phyloP scores from a whole-genome alignment of 2,797 vertebrate genomes.

The Myotis vivesi region DNA sequence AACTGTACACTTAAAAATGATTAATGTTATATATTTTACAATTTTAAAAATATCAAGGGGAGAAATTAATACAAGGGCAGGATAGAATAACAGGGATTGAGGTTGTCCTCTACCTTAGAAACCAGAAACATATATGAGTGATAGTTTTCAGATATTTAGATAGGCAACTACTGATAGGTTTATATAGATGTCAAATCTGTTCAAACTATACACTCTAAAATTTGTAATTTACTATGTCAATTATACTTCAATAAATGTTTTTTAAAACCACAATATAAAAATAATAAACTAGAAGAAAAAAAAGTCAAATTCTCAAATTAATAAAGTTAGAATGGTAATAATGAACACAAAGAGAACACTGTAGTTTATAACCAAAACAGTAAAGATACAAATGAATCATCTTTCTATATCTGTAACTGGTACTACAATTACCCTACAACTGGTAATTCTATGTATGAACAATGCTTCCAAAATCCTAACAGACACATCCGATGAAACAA shows the following conservation, averaged over 20 bases:
- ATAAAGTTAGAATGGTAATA: conserved; percentile 29
- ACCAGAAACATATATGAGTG: background rate
- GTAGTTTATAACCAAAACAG: conserved; percentile 15
- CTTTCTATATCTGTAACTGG: background rate
- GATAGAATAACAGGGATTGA: background rate
- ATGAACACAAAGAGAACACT: background rate
- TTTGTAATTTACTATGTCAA: background rate
- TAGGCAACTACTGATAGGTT: background rate
- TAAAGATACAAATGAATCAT: background rate
- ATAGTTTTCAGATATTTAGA: background rate
- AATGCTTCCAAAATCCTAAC: conserved; percentile 14
- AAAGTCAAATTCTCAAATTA: conserved; percentile 13
- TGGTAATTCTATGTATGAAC: background rate
- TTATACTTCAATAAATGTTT: conserved; percentile 7
- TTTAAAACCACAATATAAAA: conserved; percentile 27
- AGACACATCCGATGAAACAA: background rate
- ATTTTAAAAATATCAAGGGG: too few relatives aligned
- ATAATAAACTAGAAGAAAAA: background rate
- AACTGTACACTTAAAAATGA: background rate
- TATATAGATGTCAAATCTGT: background rate
- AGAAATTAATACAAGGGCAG: too few relatives aligned
- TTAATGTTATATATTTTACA: background rate
- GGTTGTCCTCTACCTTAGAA: background rate
- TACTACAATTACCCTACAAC: background rate
- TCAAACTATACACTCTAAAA: background rate